A percentile compares a stretch with the other conserved stretches of the same genome.
These are phyloP conservation scores for Trichonephila clavata DNA, from an alignment of 1,140 invertebrate genomes.

Conservation along the genomic window DNA sequence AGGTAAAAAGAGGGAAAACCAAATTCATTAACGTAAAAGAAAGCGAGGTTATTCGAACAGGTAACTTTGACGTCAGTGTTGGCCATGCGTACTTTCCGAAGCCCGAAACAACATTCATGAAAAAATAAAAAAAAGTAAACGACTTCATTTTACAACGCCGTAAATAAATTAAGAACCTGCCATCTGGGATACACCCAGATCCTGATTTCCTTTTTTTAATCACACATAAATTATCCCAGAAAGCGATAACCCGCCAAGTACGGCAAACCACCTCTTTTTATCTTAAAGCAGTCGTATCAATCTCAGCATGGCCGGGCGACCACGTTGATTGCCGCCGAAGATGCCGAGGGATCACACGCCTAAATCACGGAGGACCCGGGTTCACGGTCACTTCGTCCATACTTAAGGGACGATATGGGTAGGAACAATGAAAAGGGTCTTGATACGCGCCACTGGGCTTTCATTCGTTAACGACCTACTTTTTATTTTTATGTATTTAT, in stretches of 20 bases:
- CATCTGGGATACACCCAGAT: slow-evolving; percentile 14
- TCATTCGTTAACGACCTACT: slow-evolving; percentile 27
- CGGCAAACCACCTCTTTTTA: not conserved
- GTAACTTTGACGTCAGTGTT: not conserved
- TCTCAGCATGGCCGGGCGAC: slow-evolving; percentile 26
- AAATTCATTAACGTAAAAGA: too few relatives aligned
- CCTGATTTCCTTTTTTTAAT: not conserved
- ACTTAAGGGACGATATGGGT: slow-evolving; percentile 28
- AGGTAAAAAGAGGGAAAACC: too few relatives aligned
- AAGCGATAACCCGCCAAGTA: not conserved
- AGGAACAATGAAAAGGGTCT: slow-evolving; percentile 41
- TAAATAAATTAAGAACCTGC: not conserved
- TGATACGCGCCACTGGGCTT: slow-evolving; percentile 30
- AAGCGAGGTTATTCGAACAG: not conserved
- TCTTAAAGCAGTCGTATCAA: not conserved
- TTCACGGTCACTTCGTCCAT: slow-evolving; percentile 39
- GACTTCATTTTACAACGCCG: not conserved
- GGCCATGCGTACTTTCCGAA: not conserved
- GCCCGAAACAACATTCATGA: not conserved
- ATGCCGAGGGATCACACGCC: slow-evolving; percentile 10
- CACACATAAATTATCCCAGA: not conserved
- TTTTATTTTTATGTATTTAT: slow-evolving; percentile 1
- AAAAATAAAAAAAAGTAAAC: not conserved
- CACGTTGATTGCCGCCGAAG: slow-evolving; percentile 50
- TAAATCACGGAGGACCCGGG: not conserved